Evolutionary conservation across 2,113 vertebrate genomes (phyloP).

Genomic region (Aspiorhynchus laticeps): DNA sequence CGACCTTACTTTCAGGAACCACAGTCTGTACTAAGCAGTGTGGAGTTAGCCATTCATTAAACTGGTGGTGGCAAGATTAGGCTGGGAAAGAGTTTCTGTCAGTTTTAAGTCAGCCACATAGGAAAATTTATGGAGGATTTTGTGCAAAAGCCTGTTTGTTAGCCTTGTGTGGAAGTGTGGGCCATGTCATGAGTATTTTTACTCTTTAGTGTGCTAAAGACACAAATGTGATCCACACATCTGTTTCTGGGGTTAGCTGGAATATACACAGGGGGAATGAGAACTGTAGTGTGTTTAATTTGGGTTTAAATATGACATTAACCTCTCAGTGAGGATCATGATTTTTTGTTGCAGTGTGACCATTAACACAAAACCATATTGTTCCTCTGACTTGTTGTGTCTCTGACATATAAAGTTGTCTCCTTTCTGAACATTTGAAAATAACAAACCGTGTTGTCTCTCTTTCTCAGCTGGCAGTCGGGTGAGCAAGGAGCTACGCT

Average conservation of each 20-base stretch:
- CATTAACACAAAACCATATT: neutral
- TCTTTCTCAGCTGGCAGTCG: slow-evolving; percentile 85
- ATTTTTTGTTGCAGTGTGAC: neutral
- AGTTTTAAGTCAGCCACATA: slow-evolving; percentile 3
- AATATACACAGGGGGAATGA: slow-evolving; percentile 25
- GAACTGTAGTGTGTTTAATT: slow-evolving; percentile 12
- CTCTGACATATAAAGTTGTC: neutral
- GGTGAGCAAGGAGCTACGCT: slow-evolving; percentile 92
- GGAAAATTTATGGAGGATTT: slow-evolving; percentile 18
- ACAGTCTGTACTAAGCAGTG: slow-evolving; percentile 57
- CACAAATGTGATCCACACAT: slow-evolving; percentile 36
- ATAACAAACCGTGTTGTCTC: slow-evolving; percentile 2
- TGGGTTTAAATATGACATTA: slow-evolving; percentile 32
- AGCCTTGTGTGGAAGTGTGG: slow-evolving; percentile 31
- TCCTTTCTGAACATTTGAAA: neutral
- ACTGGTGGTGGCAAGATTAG: slow-evolving; percentile 62
- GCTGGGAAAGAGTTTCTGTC: slow-evolving; percentile 55
- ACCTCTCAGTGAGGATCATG: neutral
- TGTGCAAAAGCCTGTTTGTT: slow-evolving; percentile 21
- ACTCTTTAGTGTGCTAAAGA: slow-evolving; percentile 32
- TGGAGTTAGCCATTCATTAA: slow-evolving; percentile 52
- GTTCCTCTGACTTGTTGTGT: neutral
- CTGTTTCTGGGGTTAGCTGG: slow-evolving; percentile 40
- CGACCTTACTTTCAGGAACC: neutral
- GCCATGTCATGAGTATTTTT: slow-evolving; percentile 11